A percentile compares a stretch with the other conserved stretches of the same genome.
phyloP scores from a whole-genome alignment of 2,797 vertebrate genomes.

The Epinephelus malabaricus region DNA sequence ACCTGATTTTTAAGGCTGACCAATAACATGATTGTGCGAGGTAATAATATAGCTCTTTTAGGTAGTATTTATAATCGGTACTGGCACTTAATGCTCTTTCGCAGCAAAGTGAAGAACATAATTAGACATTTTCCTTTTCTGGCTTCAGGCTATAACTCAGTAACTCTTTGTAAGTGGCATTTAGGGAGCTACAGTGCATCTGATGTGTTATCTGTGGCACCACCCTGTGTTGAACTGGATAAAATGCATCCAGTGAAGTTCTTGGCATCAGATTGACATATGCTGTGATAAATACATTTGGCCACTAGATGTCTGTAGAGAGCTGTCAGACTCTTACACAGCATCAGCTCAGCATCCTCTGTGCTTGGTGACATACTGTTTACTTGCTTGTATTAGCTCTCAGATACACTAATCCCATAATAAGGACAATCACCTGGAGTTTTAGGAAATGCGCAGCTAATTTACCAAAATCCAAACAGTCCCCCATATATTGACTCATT shows the following conservation, averaged over 20 bases:
- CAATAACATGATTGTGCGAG: background rate
- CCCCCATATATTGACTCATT: slow-evolving; percentile 20
- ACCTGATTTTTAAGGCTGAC: slow-evolving; percentile 22
- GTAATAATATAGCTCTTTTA: background rate
- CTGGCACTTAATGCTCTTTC: background rate
- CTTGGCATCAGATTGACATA: background rate
- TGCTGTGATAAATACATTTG: slow-evolving; percentile 26
- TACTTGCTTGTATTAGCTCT: slow-evolving; percentile 32
- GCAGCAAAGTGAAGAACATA: slow-evolving; percentile 12
- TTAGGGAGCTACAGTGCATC: slow-evolving; percentile 10
- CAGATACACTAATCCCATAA: slow-evolving; percentile 46
- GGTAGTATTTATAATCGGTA: background rate
- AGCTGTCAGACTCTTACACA: background rate
- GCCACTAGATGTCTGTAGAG: slow-evolving; percentile 78
- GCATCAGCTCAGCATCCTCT: slow-evolving; percentile 4
- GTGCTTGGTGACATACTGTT: slow-evolving; percentile 8
- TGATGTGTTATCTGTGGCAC: slow-evolving; percentile 24
- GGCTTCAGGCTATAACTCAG: slow-evolving; percentile 5
- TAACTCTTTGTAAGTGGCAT: background rate
- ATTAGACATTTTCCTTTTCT: background rate
- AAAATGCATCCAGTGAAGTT: background rate
- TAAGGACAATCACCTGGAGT: slow-evolving; percentile 32
- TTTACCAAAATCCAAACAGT: slow-evolving; percentile 20
- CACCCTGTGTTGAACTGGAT: slow-evolving; percentile 31
- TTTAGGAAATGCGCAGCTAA: slow-evolving; percentile 42